Conservation (phyloP, 2,113 vertebrate genomes). For the Lycaon pictus region DNA sequence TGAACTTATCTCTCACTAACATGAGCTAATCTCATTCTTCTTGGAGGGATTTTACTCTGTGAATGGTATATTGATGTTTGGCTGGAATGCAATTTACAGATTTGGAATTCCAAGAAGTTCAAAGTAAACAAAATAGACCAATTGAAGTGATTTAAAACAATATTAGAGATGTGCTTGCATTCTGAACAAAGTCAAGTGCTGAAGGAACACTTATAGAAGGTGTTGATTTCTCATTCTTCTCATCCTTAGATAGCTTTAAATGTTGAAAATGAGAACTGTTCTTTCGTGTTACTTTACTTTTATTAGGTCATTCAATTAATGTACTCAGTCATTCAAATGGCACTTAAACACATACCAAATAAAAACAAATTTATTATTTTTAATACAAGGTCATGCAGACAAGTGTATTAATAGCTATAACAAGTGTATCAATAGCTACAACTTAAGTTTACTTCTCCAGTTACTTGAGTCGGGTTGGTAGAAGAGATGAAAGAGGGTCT, state of each 20-base stretch:
- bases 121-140: slow-evolving; percentile 77
- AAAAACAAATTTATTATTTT: slow-evolving; percentile 18
- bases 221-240: slow-evolving; percentile 64
- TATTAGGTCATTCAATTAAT: neutral
- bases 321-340: slow-evolving; percentile 25
- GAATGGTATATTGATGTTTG: slow-evolving; percentile 3
- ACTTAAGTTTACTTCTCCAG: neutral
- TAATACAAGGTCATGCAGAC: neutral
- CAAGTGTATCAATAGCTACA: neutral
- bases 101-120: slow-evolving; percentile 71
- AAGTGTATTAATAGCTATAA: neutral
- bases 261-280: slow-evolving; percentile 55
- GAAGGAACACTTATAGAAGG: slow-evolving; percentile 39
- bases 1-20: slow-evolving; percentile 66
- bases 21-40: slow-evolving; percentile 57
- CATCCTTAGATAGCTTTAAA: slow-evolving; percentile 49
- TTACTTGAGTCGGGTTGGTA: neutral
- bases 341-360: neutral
- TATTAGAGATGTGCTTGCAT: slow-evolving; percentile 41
- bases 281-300: slow-evolving; percentile 59
- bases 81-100: slow-evolving; percentile 56
- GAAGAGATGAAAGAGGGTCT: neutral
- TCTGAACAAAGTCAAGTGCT: slow-evolving; percentile 73
- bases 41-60: slow-evolving; percentile 32
- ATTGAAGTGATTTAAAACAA: slow-evolving; percentile 71